Evolutionary conservation across 2,113 vertebrate species (phyloP).

Genomic region (Oreochromis niloticus): DNA sequence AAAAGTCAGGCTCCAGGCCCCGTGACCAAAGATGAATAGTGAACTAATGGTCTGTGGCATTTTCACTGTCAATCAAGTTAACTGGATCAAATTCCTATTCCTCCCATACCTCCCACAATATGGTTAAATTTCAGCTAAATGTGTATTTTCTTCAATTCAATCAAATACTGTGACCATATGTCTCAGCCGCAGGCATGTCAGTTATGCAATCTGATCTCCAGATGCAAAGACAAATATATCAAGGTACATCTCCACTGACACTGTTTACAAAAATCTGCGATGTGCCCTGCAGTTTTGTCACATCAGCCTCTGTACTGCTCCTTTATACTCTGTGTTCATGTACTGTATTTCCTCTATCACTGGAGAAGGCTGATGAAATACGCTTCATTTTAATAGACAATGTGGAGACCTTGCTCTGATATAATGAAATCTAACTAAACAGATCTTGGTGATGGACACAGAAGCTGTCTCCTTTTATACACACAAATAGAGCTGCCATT

Average conservation of each 20-base stretch:
- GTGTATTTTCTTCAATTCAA: conserved; percentile 2
- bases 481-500: neutral
- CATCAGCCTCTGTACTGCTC: neutral
- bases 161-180: conserved; percentile 14
- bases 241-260: neutral
- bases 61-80: neutral
- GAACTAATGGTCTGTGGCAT: neutral
- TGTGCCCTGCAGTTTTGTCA: neutral
- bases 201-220: neutral
- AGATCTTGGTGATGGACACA: neutral
- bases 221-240: neutral
- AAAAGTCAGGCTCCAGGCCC: neutral
- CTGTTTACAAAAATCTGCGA: neutral
- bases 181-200: conserved; percentile 4
- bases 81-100: neutral
- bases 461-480: neutral
- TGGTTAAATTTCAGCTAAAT: neutral
- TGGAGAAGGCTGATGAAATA: neutral
- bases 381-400: neutral
- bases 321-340: neutral
- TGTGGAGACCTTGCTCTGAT: neutral
- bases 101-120: neutral
- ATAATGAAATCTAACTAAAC: neutral
- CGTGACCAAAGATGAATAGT: neutral
- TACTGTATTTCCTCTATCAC: neutral